phyloP scores from a whole-genome alignment of 1,140 invertebrate genomes.

The Papilio helenus region DNA sequence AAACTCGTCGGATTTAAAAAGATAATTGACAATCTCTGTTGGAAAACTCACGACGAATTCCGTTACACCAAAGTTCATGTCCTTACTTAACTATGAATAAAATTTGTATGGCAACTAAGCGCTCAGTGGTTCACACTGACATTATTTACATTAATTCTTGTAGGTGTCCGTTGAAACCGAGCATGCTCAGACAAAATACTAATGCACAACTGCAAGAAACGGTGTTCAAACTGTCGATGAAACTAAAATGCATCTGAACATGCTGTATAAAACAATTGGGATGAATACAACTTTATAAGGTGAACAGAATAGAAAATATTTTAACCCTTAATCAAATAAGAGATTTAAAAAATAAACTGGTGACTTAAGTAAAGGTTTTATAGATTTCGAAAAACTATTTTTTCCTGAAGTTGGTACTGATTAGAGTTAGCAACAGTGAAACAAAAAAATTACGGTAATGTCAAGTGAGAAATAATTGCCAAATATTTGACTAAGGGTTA shows the following conservation, averaged over 20 bases:
- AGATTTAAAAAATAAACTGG: too few relatives aligned
- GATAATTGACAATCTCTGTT: slow-evolving; percentile 21
- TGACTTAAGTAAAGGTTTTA: not conserved
- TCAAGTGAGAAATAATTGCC: too few relatives aligned
- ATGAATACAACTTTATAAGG: not conserved
- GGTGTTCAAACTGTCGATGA: not conserved
- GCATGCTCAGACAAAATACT: slow-evolving; percentile 34
- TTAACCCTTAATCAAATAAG: too few relatives aligned
- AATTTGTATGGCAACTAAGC: slow-evolving; percentile 81
- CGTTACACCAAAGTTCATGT: slow-evolving; percentile 54
- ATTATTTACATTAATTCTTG: slow-evolving; percentile 69
- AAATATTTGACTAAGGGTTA: too few relatives aligned
- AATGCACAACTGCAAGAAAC: not conserved
- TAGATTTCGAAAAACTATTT: too few relatives aligned
- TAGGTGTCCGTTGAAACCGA: slow-evolving; percentile 11
- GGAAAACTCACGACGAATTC: slow-evolving; percentile 39
- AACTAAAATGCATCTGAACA: slow-evolving; percentile 13
- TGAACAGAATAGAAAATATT: not conserved
- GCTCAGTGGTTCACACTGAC: slow-evolving; percentile 73
- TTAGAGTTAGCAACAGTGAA: too few relatives aligned
- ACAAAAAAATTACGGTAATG: too few relatives aligned
- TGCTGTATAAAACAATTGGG: slow-evolving; percentile 28
- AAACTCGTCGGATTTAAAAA: slow-evolving; percentile 36
- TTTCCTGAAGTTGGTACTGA: too few relatives aligned
- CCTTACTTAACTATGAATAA: slow-evolving; percentile 77